Percentiles rank a stretch among this genome's conserved stretches.
Evolutionary conservation across 2,113 vertebrate species (phyloP).

Genomic region (Podarcis cretensis): DNA sequence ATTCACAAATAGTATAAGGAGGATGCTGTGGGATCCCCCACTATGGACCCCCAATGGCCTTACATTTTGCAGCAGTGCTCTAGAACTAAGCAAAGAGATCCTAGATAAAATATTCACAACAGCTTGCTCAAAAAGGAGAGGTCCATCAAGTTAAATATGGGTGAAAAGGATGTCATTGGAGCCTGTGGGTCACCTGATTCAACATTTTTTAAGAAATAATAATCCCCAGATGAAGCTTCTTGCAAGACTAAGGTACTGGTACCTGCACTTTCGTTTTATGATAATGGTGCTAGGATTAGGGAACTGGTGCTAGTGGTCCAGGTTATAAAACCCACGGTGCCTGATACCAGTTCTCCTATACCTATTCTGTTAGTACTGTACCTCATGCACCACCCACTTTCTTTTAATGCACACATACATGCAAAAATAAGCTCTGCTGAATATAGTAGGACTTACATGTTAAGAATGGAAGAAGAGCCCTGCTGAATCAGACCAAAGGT

Average conservation of each 20-base stretch:
- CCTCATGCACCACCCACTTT: background rate
- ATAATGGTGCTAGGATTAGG: background rate
- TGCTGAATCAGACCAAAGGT: background rate
- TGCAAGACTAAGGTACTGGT: background rate
- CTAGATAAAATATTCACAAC: background rate
- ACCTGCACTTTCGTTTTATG: background rate
- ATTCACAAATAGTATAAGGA: background rate
- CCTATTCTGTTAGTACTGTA: background rate
- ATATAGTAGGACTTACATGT: background rate
- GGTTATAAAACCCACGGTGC: background rate
- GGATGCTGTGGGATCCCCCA: background rate
- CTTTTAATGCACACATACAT: background rate
- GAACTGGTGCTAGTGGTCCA: background rate
- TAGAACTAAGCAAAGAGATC: background rate
- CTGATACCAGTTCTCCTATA: background rate
- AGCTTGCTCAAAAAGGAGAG: background rate
- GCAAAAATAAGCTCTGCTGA: background rate
- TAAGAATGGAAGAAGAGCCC: background rate
- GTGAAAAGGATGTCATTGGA: background rate
- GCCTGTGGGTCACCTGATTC: background rate
- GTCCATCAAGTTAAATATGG: background rate
- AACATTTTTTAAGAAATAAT: background rate
- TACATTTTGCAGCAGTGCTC: background rate
- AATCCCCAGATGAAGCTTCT: background rate
- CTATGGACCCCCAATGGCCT: background rate